A percentile compares a stretch with the other conserved stretches of the same genome.
Conservation (phyloP, 2,113 vertebrate species). For the Limnothrissa miodon region DNA sequence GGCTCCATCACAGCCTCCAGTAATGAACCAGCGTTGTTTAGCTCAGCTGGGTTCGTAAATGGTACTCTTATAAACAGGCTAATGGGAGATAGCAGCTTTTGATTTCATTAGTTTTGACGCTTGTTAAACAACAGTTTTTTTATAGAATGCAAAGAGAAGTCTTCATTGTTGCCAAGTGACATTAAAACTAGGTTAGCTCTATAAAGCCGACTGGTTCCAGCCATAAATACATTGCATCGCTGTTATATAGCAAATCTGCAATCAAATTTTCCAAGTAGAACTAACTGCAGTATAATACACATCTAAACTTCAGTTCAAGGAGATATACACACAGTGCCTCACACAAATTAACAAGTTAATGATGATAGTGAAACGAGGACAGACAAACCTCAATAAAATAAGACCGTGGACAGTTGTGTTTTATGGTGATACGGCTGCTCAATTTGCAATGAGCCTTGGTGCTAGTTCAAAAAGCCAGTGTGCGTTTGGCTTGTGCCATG, state of each 20-base stretch:
- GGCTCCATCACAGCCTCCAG: neutral
- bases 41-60: neutral
- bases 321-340: neutral
- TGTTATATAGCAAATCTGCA: neutral
- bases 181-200: neutral
- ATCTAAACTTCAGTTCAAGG: neutral
- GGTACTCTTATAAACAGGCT: neutral
- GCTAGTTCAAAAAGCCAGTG: neutral
- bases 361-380: constrained; percentile 7
- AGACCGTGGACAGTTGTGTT: neutral
- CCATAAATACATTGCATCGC: neutral
- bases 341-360: neutral
- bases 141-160: neutral
- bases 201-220: neutral
- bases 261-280: neutral
- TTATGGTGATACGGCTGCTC: neutral
- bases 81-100: neutral
- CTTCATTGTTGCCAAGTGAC: neutral
- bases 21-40: neutral
- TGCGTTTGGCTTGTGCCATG: neutral
- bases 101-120: neutral
- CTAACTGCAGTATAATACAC: constrained; percentile 11
- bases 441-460: neutral
- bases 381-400: constrained; percentile 7
- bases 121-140: neutral